These are phyloP conservation scores for Archocentrus centrarchus DNA, from an alignment of 2,113 vertebrate species.

Conservation along the genomic window DNA sequence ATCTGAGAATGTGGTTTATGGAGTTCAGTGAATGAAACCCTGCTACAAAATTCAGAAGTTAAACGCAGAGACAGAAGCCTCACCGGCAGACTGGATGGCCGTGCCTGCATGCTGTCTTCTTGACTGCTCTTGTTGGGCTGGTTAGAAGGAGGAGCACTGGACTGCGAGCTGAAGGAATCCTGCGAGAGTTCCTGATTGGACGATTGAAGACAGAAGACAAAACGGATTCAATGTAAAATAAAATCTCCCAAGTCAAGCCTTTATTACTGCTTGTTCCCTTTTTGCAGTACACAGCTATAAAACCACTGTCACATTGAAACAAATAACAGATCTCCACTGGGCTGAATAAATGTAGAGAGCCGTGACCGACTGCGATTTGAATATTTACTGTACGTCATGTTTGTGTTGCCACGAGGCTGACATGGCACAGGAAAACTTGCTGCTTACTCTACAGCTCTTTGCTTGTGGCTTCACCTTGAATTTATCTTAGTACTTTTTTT, in stretches of 20 bases:
- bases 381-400: background rate
- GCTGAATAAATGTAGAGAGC: constrained; percentile 3
- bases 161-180: constrained; percentile 98
- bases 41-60: background rate
- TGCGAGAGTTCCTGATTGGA: constrained; percentile 93
- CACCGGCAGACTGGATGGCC: constrained; percentile 98
- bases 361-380: constrained; percentile 11
- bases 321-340: constrained; percentile 18
- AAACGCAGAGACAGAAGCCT: constrained; percentile 71
- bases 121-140: constrained; percentile 93
- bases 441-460: background rate
- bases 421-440: background rate
- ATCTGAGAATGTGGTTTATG: background rate
- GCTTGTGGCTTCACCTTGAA: background rate
- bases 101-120: constrained; percentile 94
- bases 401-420: background rate
- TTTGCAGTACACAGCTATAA: background rate
- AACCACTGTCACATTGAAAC: background rate
- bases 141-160: constrained; percentile 92
- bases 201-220: constrained; percentile 6
- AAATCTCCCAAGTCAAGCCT: background rate
- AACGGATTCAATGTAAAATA: background rate
- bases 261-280: background rate
- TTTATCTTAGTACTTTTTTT: background rate
- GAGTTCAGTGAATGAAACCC: background rate